Percentiles rank a stretch among this genome's conserved stretches.
These are phyloP conservation scores for Coccyzus lansbergi DNA, from an alignment of 2,797 vertebrate genomes.

Conservation along the genomic window DNA sequence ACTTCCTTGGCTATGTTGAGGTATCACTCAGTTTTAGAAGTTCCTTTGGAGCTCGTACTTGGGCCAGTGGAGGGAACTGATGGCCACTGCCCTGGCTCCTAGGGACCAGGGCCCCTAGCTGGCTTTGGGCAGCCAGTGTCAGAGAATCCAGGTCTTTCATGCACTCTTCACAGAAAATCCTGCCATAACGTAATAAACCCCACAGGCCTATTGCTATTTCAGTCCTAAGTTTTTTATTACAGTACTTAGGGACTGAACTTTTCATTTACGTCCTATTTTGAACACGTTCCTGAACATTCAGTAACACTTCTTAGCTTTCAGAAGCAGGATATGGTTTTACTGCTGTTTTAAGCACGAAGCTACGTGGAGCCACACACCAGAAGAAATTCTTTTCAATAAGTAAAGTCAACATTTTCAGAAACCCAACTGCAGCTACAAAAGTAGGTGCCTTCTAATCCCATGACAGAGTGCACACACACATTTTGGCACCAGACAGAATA, in stretches of 20 bases:
- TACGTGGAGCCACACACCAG: background rate
- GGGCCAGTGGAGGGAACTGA: background rate
- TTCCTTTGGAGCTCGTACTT: background rate
- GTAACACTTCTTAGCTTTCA: background rate
- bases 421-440: background rate
- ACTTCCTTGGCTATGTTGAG: background rate
- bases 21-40: background rate
- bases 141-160: background rate
- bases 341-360: background rate
- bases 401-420: background rate
- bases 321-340: background rate
- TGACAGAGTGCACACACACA: background rate
- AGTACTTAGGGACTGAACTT: background rate
- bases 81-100: background rate
- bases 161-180: background rate
- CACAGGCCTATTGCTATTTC: background rate
- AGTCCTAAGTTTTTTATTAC: background rate
- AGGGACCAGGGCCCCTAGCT: background rate
- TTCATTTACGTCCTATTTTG: background rate
- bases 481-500: background rate
- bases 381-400: background rate
- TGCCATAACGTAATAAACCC: background rate
- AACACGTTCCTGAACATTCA: constrained; percentile 7
- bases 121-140: background rate
- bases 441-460: background rate